Evolutionary conservation across 2,113 vertebrate species (phyloP).

Genomic region (Silurus asotus): DNA sequence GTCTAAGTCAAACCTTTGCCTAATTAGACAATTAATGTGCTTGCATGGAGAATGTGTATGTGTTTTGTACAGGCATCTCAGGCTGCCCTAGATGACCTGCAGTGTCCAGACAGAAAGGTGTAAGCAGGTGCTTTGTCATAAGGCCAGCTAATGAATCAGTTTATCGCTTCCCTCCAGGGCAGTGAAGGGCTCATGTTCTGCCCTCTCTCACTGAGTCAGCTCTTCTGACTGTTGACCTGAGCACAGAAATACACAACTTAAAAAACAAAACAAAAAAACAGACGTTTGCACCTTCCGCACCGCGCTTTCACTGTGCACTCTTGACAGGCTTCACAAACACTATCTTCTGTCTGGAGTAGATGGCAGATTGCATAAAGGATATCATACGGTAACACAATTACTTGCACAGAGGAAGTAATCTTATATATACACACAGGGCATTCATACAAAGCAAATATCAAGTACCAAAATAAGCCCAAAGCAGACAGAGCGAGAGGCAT

Average conservation of each 20-base stretch:
- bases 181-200: constrained; percentile 40
- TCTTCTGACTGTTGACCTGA: constrained; percentile 32
- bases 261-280: constrained; percentile 3
- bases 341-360: constrained; percentile 7
- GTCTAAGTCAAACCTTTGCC: background rate
- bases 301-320: background rate
- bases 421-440: constrained; percentile 10
- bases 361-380: constrained; percentile 14
- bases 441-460: constrained; percentile 30
- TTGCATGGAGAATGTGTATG: background rate
- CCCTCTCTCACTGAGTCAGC: constrained; percentile 44
- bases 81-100: constrained; percentile 41
- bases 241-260: background rate
- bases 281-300: constrained; percentile 25
- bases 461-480: constrained; percentile 8
- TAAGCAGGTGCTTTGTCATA: constrained; percentile 48
- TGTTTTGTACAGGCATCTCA: background rate
- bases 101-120: constrained; percentile 46
- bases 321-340: background rate
- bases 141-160: constrained; percentile 51
- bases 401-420: constrained; percentile 7
- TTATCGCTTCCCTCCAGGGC: constrained; percentile 46
- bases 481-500: constrained; percentile 17
- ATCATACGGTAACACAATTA: constrained; percentile 17
- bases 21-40: constrained; percentile 3